Conservation (phyloP, 2,797 vertebrate species). For the Poeciliopsis gracilis region DNA sequence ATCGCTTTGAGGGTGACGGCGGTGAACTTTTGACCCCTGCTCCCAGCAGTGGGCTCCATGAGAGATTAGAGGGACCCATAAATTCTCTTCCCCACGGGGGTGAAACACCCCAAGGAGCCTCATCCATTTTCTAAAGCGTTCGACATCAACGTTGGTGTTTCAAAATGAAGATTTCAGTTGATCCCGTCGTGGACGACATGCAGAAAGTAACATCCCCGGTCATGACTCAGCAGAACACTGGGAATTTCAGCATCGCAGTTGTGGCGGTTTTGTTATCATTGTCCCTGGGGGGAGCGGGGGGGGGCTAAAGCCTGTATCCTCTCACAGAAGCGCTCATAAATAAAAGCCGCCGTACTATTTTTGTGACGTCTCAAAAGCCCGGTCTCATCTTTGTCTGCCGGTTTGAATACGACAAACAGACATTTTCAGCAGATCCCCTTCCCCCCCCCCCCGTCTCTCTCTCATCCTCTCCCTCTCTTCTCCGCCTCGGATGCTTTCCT, state of each 20-base stretch:
- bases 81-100: constrained; percentile 34
- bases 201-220: too few species aligned
- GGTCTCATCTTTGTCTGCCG: not conserved
- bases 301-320: too few species aligned
- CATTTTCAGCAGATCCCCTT: not conserved
- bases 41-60: constrained; percentile 44
- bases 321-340: not conserved
- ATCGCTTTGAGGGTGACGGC: constrained; percentile 61
- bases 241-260: too few species aligned
- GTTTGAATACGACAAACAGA: constrained; percentile 7
- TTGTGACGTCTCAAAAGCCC: constrained; percentile 1
- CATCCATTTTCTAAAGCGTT: not conserved
- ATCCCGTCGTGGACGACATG: too few species aligned
- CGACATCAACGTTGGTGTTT: not conserved
- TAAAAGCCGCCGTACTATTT: not conserved
- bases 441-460: not conserved
- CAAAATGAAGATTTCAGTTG: not conserved
- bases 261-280: too few species aligned
- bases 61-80: constrained; percentile 34
- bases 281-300: too few species aligned
- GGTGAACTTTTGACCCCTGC: constrained; percentile 65
- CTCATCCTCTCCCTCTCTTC: not conserved
- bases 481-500: constrained; percentile 34
- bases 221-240: too few species aligned
- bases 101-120: not conserved